These are phyloP conservation scores for Ranitomeya variabilis DNA, from an alignment of 2,113 vertebrate species.

Conservation along the genomic window DNA sequence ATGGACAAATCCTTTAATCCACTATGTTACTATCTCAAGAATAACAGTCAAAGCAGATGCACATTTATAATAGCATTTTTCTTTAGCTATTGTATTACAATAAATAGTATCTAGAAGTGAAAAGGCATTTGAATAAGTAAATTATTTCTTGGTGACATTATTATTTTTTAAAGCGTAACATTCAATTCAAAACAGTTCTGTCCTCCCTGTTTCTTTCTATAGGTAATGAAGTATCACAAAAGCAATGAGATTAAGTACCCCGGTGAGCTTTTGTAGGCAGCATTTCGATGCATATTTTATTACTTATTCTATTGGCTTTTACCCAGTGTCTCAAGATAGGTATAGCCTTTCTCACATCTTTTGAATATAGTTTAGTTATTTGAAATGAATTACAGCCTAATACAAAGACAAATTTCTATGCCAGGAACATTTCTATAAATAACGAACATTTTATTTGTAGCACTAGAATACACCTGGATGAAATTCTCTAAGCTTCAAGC, in stretches of 20 bases:
- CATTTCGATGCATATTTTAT: constrained; percentile 43
- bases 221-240: constrained; percentile 10
- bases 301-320: constrained; percentile 36
- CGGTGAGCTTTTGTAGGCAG: constrained; percentile 14
- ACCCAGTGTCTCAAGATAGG: constrained; percentile 38
- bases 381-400: constrained; percentile 29
- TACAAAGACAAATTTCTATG: constrained; percentile 42
- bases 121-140: not conserved
- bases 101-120: not conserved
- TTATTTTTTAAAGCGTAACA: constrained; percentile 6
- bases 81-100: not conserved
- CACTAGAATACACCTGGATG: constrained; percentile 39
- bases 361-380: constrained; percentile 33
- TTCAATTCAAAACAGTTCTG: not conserved
- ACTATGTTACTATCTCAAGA: not conserved
- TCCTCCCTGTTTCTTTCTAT: not conserved
- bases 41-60: not conserved
- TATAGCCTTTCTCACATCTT: constrained; percentile 31
- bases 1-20: not conserved
- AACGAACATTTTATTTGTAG: constrained; percentile 37
- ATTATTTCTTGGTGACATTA: constrained; percentile 13
- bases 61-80: not conserved
- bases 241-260: constrained; percentile 29
- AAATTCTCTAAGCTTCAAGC: constrained; percentile 34
- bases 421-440: constrained; percentile 43